These are phyloP conservation scores for Colletes collaris DNA, from an alignment of 2,888 invertebrate species.

Conservation along the genomic window DNA sequence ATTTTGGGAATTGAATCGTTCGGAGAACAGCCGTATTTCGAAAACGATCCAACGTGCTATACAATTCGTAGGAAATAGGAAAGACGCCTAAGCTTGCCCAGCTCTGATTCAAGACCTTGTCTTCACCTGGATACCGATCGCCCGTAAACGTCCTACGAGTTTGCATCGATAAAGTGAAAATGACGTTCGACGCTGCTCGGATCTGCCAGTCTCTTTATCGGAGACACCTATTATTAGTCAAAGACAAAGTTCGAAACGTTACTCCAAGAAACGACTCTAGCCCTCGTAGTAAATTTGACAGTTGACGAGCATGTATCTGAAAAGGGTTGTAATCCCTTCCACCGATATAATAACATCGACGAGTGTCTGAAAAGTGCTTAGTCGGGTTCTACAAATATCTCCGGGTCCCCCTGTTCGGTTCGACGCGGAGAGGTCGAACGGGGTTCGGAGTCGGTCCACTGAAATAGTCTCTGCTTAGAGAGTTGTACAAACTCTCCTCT, in stretches of 20 bases:
- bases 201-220: no score
- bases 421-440: neutral
- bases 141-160: no score
- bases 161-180: no score
- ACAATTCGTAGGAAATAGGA: no score
- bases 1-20: constrained; percentile 32
- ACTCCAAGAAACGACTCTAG: neutral
- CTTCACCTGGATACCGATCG: no score
- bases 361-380: constrained; percentile 17
- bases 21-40: neutral
- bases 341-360: constrained; percentile 6
- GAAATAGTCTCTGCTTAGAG: constrained; percentile 53
- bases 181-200: no score
- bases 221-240: no score
- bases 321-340: constrained; percentile 13
- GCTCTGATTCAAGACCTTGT: neutral
- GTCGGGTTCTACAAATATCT: constrained; percentile 15
- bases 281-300: neutral
- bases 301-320: neutral
- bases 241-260: neutral
- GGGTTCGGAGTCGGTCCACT: constrained; percentile 6
- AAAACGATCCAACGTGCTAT: neutral
- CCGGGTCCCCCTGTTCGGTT: neutral
- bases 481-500: constrained; percentile 53
- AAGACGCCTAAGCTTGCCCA: neutral